phyloP scores from a whole-genome alignment of 2,113 vertebrate genomes.

The Noctilio leporinus region DNA sequence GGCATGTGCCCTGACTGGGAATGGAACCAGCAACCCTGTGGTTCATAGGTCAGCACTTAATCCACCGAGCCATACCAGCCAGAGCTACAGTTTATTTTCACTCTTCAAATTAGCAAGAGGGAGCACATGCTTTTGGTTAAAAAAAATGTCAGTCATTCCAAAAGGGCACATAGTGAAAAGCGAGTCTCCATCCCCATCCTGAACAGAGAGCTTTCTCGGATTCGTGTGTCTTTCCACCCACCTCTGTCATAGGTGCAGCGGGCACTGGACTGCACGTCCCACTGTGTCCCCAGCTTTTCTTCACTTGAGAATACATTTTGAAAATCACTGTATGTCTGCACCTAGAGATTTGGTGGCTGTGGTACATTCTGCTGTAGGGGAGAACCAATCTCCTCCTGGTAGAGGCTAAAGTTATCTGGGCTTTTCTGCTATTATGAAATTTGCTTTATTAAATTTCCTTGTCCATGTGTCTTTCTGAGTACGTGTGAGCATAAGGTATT shows the following conservation, averaged over 20 bases:
- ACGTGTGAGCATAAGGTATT: background rate
- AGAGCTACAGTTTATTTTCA: background rate
- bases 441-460: background rate
- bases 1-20: too few species aligned
- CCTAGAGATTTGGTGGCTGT: background rate
- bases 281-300: background rate
- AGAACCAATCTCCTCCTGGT: background rate
- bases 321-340: background rate
- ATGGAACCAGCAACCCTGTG: too few species aligned
- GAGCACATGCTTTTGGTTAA: background rate
- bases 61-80: too few species aligned
- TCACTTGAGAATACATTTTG: background rate
- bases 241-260: fast-evolving
- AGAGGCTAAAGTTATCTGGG: background rate
- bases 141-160: background rate
- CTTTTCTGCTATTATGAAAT: background rate
- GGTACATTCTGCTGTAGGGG: background rate
- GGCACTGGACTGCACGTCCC: fast-evolving
- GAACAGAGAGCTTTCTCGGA: background rate
- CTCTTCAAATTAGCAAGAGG: background rate
- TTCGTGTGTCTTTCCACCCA: fast-evolving
- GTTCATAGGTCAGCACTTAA: too few species aligned
- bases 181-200: background rate
- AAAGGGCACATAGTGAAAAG: background rate
- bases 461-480: background rate